These are phyloP conservation scores for Gymnoscopelus microlampas DNA, from an alignment of 2,797 vertebrate genomes.

Conservation along the genomic window DNA sequence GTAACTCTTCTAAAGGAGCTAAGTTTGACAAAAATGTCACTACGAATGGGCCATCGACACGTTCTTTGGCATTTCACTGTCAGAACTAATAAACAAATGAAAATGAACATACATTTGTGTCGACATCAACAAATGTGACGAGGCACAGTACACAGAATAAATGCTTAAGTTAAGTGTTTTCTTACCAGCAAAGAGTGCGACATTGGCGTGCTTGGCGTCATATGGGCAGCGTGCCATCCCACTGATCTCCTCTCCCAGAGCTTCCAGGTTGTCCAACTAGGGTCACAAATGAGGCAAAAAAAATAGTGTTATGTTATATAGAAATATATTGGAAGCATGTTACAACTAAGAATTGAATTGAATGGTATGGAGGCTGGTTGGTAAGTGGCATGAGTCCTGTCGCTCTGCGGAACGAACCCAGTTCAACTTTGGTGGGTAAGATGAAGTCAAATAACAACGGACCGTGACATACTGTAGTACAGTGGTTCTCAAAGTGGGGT, in stretches of 20 bases:
- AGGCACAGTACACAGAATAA: neutral
- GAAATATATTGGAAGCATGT: neutral
- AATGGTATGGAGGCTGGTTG: too few relatives aligned
- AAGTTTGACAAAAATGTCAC: neutral
- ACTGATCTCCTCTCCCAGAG: slow-evolving; percentile 94
- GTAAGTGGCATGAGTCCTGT: too few relatives aligned
- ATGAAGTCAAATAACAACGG: too few relatives aligned
- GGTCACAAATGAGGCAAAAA: slow-evolving; percentile 59
- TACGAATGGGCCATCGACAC: too few relatives aligned
- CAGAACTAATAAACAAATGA: neutral
- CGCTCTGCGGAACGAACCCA: too few relatives aligned
- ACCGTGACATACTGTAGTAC: too few relatives aligned
- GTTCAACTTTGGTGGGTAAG: too few relatives aligned
- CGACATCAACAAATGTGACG: neutral
- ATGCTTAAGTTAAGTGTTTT: neutral
- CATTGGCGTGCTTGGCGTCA: slow-evolving; percentile 96
- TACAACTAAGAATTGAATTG: slow-evolving; percentile 7
- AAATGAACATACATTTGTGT: neutral
- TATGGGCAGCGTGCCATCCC: slow-evolving; percentile 99
- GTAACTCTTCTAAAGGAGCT: neutral
- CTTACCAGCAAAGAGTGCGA: slow-evolving; percentile 96
- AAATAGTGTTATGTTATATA: neutral
- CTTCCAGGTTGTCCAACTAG: slow-evolving; percentile 93
- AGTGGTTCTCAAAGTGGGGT: too few relatives aligned
- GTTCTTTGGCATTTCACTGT: neutral